Percentiles rank a stretch among this genome's conserved stretches.
These are phyloP conservation scores for Spicauda simplicius DNA, from an alignment of 2,888 invertebrate genomes.

Conservation along the genomic window DNA sequence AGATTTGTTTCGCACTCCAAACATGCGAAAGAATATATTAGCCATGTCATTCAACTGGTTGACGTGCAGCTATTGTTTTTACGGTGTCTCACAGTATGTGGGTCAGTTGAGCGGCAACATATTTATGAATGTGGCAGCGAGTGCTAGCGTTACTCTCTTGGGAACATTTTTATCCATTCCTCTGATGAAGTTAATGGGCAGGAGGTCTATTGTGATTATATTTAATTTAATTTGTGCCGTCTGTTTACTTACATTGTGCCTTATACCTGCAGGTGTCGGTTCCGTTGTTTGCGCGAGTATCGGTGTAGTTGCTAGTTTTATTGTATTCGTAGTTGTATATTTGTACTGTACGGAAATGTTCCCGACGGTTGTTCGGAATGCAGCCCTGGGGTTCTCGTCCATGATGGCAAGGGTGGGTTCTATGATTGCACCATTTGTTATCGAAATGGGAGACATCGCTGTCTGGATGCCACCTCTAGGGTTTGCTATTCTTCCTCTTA, in stretches of 20 bases:
- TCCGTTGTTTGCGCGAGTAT: conserved; percentile 87
- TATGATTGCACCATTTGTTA: conserved; percentile 93
- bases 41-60: conserved; percentile 92
- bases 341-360: conserved; percentile 94
- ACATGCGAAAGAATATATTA: conserved; percentile 88
- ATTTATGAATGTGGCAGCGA: conserved; percentile 92
- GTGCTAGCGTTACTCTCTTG: conserved; percentile 86
- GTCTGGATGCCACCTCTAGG: conserved; percentile 88
- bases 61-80: conserved; percentile 90
- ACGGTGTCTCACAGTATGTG: conserved; percentile 93
- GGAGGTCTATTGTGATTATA: conserved; percentile 87
- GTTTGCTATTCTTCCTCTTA: conserved; percentile 88
- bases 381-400: conserved; percentile 95
- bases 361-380: conserved; percentile 94
- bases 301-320: conserved; percentile 92
- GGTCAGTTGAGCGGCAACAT: conserved; percentile 91
- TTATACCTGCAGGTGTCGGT: conserved; percentile 70
- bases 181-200: conserved; percentile 87
- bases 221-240: conserved; percentile 86
- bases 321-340: conserved; percentile 94
- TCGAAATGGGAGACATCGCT: conserved; percentile 80
- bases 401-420: conserved; percentile 95
- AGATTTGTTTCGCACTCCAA: conserved; percentile 89
- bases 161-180: conserved; percentile 87
- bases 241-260: conserved; percentile 85